phyloP scores from a whole-genome alignment of 1,140 invertebrate genomes.

The Cydia amplana region DNA sequence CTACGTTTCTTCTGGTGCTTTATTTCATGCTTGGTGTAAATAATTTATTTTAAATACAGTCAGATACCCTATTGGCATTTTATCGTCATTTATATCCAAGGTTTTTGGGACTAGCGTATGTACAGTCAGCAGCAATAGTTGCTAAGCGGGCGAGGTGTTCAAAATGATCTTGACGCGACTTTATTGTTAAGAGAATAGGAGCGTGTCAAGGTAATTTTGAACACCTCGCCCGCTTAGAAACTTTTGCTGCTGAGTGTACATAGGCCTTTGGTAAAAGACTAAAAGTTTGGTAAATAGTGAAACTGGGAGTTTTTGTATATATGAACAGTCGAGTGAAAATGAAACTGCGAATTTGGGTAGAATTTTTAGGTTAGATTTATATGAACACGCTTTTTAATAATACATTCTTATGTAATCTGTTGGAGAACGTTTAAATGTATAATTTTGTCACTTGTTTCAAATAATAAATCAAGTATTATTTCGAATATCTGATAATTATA shows the following conservation, averaged over 20 bases:
- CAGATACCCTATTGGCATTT: background rate
- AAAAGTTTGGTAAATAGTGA: background rate
- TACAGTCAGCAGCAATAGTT: no score
- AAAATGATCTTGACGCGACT: no score
- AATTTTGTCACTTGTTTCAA: background rate
- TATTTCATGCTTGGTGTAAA: no score
- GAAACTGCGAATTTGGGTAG: background rate
- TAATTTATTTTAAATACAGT: no score
- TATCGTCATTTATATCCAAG: background rate
- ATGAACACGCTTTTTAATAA: background rate
- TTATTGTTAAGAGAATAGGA: no score
- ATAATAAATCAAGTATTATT: background rate
- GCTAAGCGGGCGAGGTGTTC: no score
- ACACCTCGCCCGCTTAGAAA: no score
- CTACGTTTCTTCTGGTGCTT: no score
- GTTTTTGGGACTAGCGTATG: no score
- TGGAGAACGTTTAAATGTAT: background rate
- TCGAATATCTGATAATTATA: conserved; percentile 7
- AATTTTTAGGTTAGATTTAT: background rate
- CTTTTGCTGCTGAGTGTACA: no score
- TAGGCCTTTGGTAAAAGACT: background rate
- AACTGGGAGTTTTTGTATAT: background rate
- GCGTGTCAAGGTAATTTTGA: no score
- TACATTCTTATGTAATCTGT: background rate
- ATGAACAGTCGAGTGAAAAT: background rate